phyloP scores from a whole-genome alignment of 1,140 invertebrate genomes.

The Leptinotarsa lineolata region DNA sequence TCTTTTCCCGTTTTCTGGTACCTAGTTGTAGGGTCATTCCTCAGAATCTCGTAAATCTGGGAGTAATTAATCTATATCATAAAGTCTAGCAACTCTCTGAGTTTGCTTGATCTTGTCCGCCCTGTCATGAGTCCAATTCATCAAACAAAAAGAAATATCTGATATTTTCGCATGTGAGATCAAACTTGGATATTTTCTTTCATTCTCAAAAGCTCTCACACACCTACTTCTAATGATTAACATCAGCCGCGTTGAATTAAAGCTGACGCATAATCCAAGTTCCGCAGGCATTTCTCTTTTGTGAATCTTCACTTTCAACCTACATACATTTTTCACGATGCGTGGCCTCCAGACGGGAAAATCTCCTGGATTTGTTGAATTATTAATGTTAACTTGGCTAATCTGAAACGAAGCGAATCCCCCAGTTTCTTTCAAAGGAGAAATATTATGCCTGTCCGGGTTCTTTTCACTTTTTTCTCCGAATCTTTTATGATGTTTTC shows the following conservation, averaged over 20 bases:
- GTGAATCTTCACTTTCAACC: conserved; percentile 9
- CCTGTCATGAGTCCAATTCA: too few relatives aligned
- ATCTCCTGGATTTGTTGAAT: conserved; percentile 3
- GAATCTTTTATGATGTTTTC: neutral
- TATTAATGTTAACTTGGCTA: conserved; percentile 18
- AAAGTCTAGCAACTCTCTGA: too few relatives aligned
- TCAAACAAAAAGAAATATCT: too few relatives aligned
- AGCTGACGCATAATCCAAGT: neutral
- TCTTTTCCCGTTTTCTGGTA: too few relatives aligned
- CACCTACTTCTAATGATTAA: too few relatives aligned
- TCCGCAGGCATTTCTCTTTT: neutral
- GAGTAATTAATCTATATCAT: too few relatives aligned
- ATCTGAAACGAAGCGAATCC: conserved; percentile 5
- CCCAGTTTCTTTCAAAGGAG: conserved; percentile 7
- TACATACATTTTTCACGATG: conserved; percentile 15
- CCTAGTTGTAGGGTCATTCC: too few relatives aligned
- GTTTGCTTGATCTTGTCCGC: too few relatives aligned
- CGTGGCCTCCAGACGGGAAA: conserved; percentile 9
- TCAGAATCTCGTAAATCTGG: too few relatives aligned
- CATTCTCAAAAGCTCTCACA: too few relatives aligned
- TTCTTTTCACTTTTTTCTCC: neutral
- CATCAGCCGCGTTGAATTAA: neutral
- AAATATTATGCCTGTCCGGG: conserved; percentile 4
- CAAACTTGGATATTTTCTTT: too few relatives aligned
- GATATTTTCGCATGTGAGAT: too few relatives aligned